Evolutionary conservation across 2,113 vertebrate genomes (phyloP).

Genomic region (Phasianus colchicus): DNA sequence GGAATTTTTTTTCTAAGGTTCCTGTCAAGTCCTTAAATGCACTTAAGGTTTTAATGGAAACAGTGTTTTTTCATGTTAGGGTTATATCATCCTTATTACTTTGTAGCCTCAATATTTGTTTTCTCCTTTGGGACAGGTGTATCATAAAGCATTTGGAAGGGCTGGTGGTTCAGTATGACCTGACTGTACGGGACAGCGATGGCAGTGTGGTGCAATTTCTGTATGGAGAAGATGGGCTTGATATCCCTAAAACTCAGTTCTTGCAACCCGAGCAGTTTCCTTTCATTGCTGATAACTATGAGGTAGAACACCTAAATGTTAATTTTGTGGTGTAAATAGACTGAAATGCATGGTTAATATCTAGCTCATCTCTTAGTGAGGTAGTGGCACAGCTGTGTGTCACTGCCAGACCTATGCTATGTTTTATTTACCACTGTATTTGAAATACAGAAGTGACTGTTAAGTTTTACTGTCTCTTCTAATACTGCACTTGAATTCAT

Average conservation of each 20-base stretch:
- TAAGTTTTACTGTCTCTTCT: neutral
- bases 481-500: neutral
- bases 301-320: constrained; percentile 77
- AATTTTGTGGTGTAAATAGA: neutral
- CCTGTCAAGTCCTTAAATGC: neutral
- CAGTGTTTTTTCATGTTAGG: neutral
- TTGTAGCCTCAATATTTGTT: neutral
- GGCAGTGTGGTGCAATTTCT: constrained; percentile 97
- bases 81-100: neutral
- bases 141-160: constrained; percentile 96
- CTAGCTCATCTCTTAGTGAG: neutral
- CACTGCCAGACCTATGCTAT: neutral
- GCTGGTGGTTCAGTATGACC: constrained; percentile 94
- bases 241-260: constrained; percentile 95
- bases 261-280: constrained; percentile 90
- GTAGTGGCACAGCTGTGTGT: neutral
- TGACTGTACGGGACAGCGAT: constrained; percentile 94
- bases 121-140: constrained; percentile 72
- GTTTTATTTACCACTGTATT: neutral
- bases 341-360: neutral
- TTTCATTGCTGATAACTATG: constrained; percentile 92
- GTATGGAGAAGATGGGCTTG: constrained; percentile 95
- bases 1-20: neutral
- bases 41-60: neutral
- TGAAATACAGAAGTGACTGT: neutral